phyloP scores from a whole-genome alignment of 2,888 invertebrate genomes.

The Diarsia brunnea region DNA sequence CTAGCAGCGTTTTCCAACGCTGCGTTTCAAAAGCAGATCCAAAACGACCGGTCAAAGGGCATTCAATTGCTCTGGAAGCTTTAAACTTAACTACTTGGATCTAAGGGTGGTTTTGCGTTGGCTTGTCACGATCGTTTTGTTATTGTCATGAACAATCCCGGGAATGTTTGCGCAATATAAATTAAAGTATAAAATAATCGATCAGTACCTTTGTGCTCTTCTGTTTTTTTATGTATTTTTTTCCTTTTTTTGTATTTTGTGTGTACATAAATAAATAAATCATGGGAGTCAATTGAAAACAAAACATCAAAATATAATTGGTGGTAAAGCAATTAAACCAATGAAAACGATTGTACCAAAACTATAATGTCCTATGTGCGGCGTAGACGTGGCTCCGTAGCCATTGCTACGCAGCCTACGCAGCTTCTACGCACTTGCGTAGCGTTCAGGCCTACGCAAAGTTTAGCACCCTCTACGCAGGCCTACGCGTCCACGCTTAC shows the following conservation, averaged over 20 bases:
- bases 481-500: constrained; percentile 23
- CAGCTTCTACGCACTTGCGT: constrained; percentile 26
- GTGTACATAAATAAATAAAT: too few species aligned
- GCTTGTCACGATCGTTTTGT: background rate
- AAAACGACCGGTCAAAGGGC: background rate
- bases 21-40: background rate
- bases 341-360: background rate
- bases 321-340: background rate
- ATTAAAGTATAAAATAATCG: background rate
- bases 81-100: background rate
- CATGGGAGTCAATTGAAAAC: too few species aligned
- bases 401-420: constrained; percentile 17
- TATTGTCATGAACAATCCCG: background rate
- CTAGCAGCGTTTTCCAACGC: background rate
- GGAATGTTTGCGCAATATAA: background rate
- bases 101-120: background rate
- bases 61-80: background rate
- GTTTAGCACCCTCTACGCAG: constrained; percentile 8
- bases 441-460: constrained; percentile 3
- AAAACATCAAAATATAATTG: background rate
- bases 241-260: too few species aligned
- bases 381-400: constrained; percentile 16
- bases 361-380: background rate
- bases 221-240: too few species aligned
- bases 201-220: too few species aligned